Evolutionary conservation across 2,797 vertebrate genomes (phyloP).

Genomic region (Brotula barbata): DNA sequence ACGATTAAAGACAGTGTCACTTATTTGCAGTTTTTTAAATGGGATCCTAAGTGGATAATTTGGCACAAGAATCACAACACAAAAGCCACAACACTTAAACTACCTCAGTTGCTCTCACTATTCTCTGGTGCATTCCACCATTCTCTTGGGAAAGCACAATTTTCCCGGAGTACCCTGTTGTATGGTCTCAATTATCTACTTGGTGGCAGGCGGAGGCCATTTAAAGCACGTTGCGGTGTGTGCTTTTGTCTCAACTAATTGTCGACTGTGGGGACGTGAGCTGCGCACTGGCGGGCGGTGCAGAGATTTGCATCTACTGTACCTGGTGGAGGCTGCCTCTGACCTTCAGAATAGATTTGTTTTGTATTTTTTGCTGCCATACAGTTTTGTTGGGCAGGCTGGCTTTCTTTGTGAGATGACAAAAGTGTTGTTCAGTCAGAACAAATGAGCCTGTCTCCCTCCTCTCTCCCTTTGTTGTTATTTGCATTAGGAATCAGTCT

Average conservation of each 20-base stretch:
- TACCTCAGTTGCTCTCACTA: slow-evolving; percentile 46
- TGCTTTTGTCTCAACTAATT: slow-evolving; percentile 77
- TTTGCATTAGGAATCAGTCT: slow-evolving; percentile 93
- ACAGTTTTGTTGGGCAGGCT: slow-evolving; percentile 65
- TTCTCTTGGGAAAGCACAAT: slow-evolving; percentile 62
- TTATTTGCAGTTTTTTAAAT: slow-evolving; percentile 57
- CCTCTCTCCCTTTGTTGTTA: slow-evolving; percentile 67
- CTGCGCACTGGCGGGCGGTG: slow-evolving; percentile 42
- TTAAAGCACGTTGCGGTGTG: slow-evolving; percentile 60
- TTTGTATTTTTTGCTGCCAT: slow-evolving; percentile 58
- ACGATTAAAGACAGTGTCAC: slow-evolving; percentile 47
- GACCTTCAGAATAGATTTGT: slow-evolving; percentile 74
- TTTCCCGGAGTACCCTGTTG: slow-evolving; percentile 69
- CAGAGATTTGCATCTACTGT: slow-evolving; percentile 70
- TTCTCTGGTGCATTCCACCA: slow-evolving; percentile 60
- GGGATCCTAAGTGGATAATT: slow-evolving; percentile 61
- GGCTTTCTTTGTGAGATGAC: slow-evolving; percentile 66
- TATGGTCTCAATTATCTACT: slow-evolving; percentile 74
- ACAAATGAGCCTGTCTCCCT: slow-evolving; percentile 69
- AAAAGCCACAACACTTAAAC: slow-evolving; percentile 58
- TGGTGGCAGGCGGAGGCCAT: slow-evolving; percentile 72
- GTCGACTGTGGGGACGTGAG: slow-evolving; percentile 63
- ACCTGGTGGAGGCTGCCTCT: slow-evolving; percentile 67
- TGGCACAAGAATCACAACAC: slow-evolving; percentile 53
- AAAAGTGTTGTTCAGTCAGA: slow-evolving; percentile 68